Evolutionary conservation across 1,140 invertebrate genomes (phyloP).

Genomic region (Dermatophagoides farinae): DNA sequence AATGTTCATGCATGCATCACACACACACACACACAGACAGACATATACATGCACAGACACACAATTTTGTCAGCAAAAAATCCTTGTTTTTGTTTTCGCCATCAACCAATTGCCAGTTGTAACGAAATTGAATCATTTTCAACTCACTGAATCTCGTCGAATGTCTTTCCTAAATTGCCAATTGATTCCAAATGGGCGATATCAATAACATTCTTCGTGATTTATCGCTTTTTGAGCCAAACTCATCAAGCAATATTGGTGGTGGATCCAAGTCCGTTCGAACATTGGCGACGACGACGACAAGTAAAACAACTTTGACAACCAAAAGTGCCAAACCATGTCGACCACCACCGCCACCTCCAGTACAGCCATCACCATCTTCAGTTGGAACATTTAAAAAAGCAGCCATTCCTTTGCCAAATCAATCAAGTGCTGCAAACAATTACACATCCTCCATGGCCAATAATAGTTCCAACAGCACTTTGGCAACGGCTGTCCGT

Average conservation of each 20-base stretch:
- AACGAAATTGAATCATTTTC: too few relatives aligned
- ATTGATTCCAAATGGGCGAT: neutral
- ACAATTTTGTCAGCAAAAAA: too few relatives aligned
- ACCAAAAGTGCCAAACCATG: slow-evolving; percentile 5
- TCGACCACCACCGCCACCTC: slow-evolving; percentile 12
- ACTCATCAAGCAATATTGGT: neutral
- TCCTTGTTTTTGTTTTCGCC: too few relatives aligned
- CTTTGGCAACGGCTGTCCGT: neutral
- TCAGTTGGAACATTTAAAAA: neutral
- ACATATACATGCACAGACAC: too few relatives aligned
- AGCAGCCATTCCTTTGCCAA: slow-evolving; percentile 8
- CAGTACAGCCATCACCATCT: neutral
- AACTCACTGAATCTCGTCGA: too few relatives aligned
- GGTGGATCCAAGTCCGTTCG: neutral
- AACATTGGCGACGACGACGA: too few relatives aligned
- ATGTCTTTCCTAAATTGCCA: too few relatives aligned
- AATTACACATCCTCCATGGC: neutral
- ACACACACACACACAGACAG: too few relatives aligned
- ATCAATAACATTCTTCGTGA: slow-evolving; percentile 1
- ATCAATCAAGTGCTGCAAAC: neutral
- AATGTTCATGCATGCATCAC: too few relatives aligned
- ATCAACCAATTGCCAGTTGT: too few relatives aligned
- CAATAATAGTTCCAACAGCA: neutral
- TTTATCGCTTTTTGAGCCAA: slow-evolving; percentile 1
- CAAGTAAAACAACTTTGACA: neutral